Conservation (phyloP, 2,797 vertebrate genomes). For the Morus bassanus region DNA sequence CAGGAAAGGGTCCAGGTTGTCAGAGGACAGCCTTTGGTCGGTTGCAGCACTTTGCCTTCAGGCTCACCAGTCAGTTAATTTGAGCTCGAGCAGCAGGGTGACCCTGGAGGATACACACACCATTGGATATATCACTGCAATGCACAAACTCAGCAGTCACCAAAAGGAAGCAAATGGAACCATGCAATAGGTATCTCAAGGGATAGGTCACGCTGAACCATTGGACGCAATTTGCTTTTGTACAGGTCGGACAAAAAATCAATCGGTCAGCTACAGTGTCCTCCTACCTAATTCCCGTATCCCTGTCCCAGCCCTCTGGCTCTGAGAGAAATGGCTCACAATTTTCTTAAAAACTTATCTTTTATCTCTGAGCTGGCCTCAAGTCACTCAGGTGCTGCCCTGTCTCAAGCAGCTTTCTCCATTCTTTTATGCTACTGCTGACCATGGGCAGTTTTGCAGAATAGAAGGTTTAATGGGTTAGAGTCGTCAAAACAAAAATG, state of each 20-base stretch:
- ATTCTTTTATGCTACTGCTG: background rate
- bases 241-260: background rate
- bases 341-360: background rate
- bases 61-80: background rate
- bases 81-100: background rate
- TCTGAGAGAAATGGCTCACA: background rate
- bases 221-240: background rate
- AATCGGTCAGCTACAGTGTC: background rate
- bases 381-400: background rate
- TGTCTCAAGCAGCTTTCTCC: background rate
- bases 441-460: background rate
- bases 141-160: background rate
- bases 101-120: background rate
- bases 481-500: background rate
- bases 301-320: background rate
- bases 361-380: background rate
- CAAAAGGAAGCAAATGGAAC: background rate
- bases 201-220: rapidly evolving
- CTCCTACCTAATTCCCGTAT: background rate
- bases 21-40: background rate
- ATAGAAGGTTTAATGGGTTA: background rate
- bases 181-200: background rate
- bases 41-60: background rate
- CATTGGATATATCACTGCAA: background rate
- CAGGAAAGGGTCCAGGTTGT: background rate